Percentiles rank a stretch among this genome's conserved stretches.
Conservation (phyloP, 2,888 invertebrate genomes). For the Sminthurides aquaticus region DNA sequence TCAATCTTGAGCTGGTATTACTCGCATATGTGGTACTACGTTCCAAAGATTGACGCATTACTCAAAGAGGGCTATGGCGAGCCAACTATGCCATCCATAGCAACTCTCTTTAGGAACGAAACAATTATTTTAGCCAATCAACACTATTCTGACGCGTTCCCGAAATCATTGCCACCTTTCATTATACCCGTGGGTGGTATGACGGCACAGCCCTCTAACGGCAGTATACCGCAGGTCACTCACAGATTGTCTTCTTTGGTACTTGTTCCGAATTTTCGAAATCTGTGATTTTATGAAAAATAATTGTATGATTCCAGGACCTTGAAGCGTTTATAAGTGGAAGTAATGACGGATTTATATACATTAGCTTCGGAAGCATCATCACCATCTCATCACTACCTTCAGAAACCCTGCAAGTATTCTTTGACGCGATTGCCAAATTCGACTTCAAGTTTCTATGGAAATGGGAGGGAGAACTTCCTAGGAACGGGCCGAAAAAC, state of each 20-base stretch:
- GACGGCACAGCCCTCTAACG: background rate
- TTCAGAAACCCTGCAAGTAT: slow-evolving; percentile 15
- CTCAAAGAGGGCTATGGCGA: background rate
- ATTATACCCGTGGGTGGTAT: slow-evolving; percentile 10
- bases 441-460: slow-evolving; percentile 26
- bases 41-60: slow-evolving; percentile 1
- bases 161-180: slow-evolving; percentile 7
- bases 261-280: background rate
- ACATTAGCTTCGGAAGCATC: slow-evolving; percentile 23
- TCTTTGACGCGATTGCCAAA: slow-evolving; percentile 25
- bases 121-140: background rate
- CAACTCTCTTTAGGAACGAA: background rate
- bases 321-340: background rate
- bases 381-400: slow-evolving; percentile 25
- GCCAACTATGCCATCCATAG: background rate
- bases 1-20: background rate
- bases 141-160: background rate
- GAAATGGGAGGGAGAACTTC: slow-evolving; percentile 33
- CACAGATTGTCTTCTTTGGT: background rate
- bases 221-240: background rate
- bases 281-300: background rate
- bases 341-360: slow-evolving; percentile 7
- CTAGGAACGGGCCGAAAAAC: slow-evolving; percentile 28
- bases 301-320: background rate
- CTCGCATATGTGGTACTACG: background rate